These are phyloP conservation scores for Ganaspis brasiliensis DNA, from an alignment of 2,888 invertebrate genomes.

Conservation along the genomic window DNA sequence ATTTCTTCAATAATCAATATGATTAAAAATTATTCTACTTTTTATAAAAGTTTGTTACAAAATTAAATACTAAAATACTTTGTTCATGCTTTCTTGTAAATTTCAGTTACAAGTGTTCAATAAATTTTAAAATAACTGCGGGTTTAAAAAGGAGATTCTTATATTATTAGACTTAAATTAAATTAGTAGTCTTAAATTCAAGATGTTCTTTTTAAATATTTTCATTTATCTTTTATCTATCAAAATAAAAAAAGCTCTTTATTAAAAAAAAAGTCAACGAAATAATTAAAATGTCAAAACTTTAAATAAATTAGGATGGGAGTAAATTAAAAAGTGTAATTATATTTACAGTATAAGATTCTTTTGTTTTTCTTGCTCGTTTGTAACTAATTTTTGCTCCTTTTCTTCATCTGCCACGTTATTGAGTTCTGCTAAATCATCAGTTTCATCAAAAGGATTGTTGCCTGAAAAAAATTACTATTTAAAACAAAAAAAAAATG, in stretches of 20 bases:
- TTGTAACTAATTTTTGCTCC: slow-evolving; percentile 21
- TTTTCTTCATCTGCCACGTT: slow-evolving; percentile 25
- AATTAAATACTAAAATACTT: not conserved
- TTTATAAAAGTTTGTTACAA: too few species aligned
- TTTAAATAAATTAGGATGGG: not conserved
- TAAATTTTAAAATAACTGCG: not conserved
- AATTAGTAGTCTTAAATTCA: too few species aligned
- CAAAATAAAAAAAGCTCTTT: too few species aligned
- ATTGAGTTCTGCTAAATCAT: not conserved
- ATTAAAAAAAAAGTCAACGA: too few species aligned
- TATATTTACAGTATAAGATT: not conserved
- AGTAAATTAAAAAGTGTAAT: not conserved
- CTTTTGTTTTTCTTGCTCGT: not conserved
- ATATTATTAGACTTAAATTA: too few species aligned
- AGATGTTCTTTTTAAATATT: not conserved
- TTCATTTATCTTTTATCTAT: too few species aligned
- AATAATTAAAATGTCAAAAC: not conserved
- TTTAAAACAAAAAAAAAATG: not conserved
- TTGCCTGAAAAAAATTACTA: not conserved
- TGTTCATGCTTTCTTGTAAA: not conserved
- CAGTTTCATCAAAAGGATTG: not conserved
- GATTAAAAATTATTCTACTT: not conserved
- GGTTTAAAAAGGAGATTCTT: not conserved
- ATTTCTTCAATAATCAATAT: not conserved
- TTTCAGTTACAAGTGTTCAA: not conserved